Evolutionary conservation across 2,888 invertebrate genomes (phyloP), one percentile per base, ranked within the genome.

Genomic region (Cantharis lateralis): DNA sequence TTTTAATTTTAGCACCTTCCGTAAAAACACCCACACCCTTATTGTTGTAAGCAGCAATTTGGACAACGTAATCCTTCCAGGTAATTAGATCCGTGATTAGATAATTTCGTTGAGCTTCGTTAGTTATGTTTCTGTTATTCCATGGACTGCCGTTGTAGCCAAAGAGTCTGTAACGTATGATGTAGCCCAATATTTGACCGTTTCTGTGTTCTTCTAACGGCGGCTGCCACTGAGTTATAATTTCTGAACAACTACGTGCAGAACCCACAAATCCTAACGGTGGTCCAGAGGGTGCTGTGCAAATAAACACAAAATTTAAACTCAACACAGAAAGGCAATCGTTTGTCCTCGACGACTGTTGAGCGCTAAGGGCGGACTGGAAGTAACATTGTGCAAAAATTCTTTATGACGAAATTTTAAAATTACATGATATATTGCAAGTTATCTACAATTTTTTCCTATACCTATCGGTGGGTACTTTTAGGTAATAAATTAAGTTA

Each of bases 151-250:
- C 94, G 82, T 95, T 95, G 88, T 98, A 98, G 0, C 98, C 98
- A 81, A 94, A 95, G 2, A 98, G 90, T 71, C 97, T 92, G 88
- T 98, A 99, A 76, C 97, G 92, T 77, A 99, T 93, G 18, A 96
- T 93, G 86, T 98, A 99, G 15, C 99, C 99, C 13, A 96, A 89
- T 81, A 99, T 95, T 86, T 96, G 95, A 0, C 99, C 99, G 86
- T 99, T 99, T 83, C 97, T 93, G 84, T 97, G 96, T 85, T 98
- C 97, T 85, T 98, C 96, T 10, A 96, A 89, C 0, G 99, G 99
- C 24, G 97, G 96, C 86, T 97, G 97, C 98, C 98, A 99, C 86
- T 98, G 98, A 0, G 98, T 95, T 84, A 98, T 97, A 78, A 99
- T 98, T 88, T 98, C 97, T 0, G 97, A 96, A 11, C 97, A 95